Base-by-base conservation (phyloP, 1,140 invertebrate species). In the Microplitis mediator region DNA sequence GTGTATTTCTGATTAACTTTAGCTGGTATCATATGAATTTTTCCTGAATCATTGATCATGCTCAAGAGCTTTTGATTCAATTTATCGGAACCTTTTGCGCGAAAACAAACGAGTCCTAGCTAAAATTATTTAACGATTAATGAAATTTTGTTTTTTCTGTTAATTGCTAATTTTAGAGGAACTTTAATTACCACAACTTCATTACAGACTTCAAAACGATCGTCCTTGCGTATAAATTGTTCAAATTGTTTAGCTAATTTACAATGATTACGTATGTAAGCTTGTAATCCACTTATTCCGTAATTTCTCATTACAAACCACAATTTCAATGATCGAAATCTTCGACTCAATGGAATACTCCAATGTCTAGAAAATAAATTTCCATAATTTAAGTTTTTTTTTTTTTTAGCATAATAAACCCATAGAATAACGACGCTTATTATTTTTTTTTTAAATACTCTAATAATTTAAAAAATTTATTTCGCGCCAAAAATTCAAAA, bases 281-380 rank as follows among this genome's bases (percentile, higher is more conserved):
- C 90, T 84, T 97, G 95, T 14, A 99, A 86, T 4, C 98, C 97
- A 50, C 94, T 94, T 72, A 99, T 94, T 4, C 98, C 98, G 82
- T 97, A 98, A 71, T 91, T 94, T 73, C 98, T 89, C 72, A 99
- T 90, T 32, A 99, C 98, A 85, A 99, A 99, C 98, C 98, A 99
- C 5, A 99, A 86, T 84, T 99, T 99, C 50, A 99, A 87, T 1
- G 97, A 95, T 60, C 97, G 88, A 84, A 95, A 99, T 74, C 98
- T 89, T 60, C 98, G 90, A 81, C 96, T 98, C 34, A 99, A 87
- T 13, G 98, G 95, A 80, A 99, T 97, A 61, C 97, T 97, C 98
- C 98, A 99, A 86, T 99, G 97, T 80, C 97, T 86, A 35, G 9
- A 75, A 73, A 69, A 23, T 23, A 23, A 0, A 23, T 23, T 23